Percentiles rank a stretch among this genome's conserved stretches.
These are phyloP conservation scores for Etheostoma nigrum DNA, from an alignment of 2,797 vertebrate genomes.

Conservation along the genomic window DNA sequence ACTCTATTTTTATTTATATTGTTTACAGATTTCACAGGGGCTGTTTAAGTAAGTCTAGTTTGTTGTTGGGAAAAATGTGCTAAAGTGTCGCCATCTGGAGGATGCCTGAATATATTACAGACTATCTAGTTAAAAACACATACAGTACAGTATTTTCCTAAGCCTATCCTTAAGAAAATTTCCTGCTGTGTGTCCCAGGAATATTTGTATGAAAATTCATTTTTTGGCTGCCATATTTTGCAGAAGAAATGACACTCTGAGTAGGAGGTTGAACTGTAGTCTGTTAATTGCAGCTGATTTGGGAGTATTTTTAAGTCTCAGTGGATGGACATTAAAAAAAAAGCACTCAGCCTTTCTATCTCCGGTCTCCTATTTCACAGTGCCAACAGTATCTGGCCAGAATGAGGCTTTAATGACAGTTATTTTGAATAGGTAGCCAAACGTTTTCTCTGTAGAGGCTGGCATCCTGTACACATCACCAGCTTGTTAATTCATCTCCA, in stretches of 20 bases:
- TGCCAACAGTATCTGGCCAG: conserved; percentile 48
- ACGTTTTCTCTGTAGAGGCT: too few species aligned
- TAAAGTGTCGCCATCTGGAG: conserved; percentile 66
- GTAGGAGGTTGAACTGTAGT: conserved; percentile 41
- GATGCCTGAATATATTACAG: conserved; percentile 40
- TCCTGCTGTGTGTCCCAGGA: conserved; percentile 18
- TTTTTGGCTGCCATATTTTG: conserved; percentile 23
- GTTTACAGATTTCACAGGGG: conserved; percentile 3
- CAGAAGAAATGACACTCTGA: conserved; percentile 25
- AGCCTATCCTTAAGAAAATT: not conserved
- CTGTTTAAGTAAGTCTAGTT: not conserved
- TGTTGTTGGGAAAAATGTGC: conserved; percentile 40
- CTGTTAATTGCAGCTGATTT: conserved; percentile 45
- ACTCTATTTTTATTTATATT: not conserved
- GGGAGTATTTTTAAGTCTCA: conserved; percentile 48
- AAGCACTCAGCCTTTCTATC: conserved; percentile 30
- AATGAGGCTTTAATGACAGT: conserved; percentile 37
- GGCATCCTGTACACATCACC: not conserved
- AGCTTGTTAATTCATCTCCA: conserved; percentile 10
- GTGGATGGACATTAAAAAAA: conserved; percentile 47
- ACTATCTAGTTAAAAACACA: not conserved
- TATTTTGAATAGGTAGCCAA: not conserved
- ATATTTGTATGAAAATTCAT: conserved; percentile 28
- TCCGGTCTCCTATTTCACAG: conserved; percentile 20
- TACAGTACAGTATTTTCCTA: not conserved